Percentiles rank a stretch among this genome's conserved stretches.
phyloP scores from a whole-genome alignment of 2,797 vertebrate genomes.

The Nyctibius grandis region DNA sequence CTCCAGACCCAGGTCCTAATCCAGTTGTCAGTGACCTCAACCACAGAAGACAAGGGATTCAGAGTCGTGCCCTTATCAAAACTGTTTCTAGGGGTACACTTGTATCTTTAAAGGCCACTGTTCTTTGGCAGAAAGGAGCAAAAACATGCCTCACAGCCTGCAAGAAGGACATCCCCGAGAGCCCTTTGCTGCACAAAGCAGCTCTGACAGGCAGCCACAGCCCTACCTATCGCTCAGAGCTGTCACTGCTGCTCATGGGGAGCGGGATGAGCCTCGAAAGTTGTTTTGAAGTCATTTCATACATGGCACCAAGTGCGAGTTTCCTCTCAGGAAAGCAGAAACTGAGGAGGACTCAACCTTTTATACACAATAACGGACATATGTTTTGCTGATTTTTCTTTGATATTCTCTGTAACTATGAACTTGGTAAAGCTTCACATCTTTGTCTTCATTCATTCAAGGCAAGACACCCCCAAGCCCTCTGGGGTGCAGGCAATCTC shows the following conservation, averaged over 20 bases:
- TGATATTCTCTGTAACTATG: background rate
- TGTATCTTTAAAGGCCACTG: background rate
- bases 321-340: background rate
- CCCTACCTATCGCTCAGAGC: background rate
- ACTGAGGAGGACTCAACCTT: background rate
- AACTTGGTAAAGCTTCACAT: background rate
- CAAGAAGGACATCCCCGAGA: background rate
- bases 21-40: background rate
- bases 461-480: background rate
- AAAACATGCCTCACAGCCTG: background rate
- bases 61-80: background rate
- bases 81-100: background rate
- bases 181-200: background rate
- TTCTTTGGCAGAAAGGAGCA: background rate
- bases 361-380: background rate
- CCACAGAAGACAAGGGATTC: background rate
- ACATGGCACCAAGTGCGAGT: accelerated
- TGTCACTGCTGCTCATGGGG: background rate
- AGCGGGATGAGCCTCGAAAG: accelerated
- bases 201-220: background rate
- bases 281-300: background rate
- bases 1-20: background rate
- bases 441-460: background rate
- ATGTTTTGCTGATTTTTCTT: background rate
- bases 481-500: background rate